A percentile compares a stretch with the other conserved stretches of the same genome.
These are phyloP conservation scores for Euplexia lucipara DNA, from an alignment of 2,888 invertebrate genomes.

Conservation along the genomic window DNA sequence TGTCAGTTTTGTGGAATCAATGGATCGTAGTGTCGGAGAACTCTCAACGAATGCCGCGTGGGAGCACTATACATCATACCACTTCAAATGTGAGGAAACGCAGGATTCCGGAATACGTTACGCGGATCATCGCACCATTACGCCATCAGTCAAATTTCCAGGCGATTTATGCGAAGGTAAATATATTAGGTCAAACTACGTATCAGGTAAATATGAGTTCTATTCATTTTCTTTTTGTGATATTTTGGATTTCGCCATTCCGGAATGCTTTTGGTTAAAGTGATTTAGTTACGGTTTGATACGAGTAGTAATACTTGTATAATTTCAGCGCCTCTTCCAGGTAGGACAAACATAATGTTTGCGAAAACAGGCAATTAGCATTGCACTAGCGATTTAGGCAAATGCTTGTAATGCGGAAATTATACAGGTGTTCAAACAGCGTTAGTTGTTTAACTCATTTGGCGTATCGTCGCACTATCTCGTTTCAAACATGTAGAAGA, in stretches of 20 bases:
- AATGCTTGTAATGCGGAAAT: conserved; percentile 48
- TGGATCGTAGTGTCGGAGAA: no score
- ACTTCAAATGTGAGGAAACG: conserved; percentile 10
- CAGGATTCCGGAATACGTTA: conserved; percentile 10
- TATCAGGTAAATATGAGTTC: no score
- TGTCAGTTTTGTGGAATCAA: conserved; percentile 3
- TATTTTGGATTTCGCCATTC: neutral
- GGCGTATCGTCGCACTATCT: neutral
- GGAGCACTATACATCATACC: conserved; percentile 5
- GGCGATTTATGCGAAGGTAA: neutral
- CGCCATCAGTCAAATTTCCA: neutral
- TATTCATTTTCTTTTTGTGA: neutral
- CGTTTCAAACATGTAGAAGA: neutral
- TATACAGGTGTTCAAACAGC: conserved; percentile 26
- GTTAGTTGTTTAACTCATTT: conserved; percentile 20
- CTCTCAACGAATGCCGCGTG: no score
- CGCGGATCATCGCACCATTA: conserved; percentile 7
- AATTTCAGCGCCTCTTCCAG: neutral
- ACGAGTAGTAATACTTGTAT: no score
- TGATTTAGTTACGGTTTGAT: neutral
- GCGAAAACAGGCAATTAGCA: conserved; percentile 28
- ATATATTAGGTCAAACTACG: neutral
- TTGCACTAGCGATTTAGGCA: conserved; percentile 11
- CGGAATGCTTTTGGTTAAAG: neutral
- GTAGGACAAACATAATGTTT: conserved; percentile 8